Conservation (phyloP, 2,797 vertebrate species). For the Todus mexicanus region DNA sequence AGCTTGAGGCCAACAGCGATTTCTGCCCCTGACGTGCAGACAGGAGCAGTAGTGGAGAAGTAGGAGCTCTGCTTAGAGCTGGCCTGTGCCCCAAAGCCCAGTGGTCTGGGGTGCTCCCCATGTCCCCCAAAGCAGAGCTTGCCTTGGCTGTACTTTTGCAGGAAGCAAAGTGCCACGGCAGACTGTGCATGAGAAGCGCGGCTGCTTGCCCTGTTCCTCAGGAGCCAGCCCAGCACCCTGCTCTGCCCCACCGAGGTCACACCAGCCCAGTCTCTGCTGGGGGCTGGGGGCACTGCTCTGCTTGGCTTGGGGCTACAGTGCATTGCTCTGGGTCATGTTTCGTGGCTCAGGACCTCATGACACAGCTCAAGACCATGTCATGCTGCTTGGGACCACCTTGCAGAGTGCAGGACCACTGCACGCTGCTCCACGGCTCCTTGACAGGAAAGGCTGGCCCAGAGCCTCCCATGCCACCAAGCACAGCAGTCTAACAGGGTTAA, state of each 20-base stretch:
- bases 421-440: background rate
- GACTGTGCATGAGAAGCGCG: background rate
- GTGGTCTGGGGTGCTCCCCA: background rate
- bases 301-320: fast-evolving
- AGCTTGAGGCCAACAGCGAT: background rate
- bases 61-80: background rate
- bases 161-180: background rate
- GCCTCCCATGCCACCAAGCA: background rate
- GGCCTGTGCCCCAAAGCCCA: fast-evolving
- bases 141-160: background rate
- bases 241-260: fast-evolving
- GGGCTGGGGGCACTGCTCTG: background rate
- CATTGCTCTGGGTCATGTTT: background rate
- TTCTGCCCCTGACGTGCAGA: background rate
- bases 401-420: background rate
- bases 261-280: background rate
- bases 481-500: background rate
- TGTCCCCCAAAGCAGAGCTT: background rate
- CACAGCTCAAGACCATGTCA: background rate
- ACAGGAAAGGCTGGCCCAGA: background rate
- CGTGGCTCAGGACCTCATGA: background rate
- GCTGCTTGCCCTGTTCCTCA: fast-evolving
- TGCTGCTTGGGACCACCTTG: background rate
- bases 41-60: background rate
- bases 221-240: background rate